These are phyloP conservation scores for Illadopsis cleaveri DNA, from an alignment of 2,113 vertebrate species.

Conservation along the genomic window DNA sequence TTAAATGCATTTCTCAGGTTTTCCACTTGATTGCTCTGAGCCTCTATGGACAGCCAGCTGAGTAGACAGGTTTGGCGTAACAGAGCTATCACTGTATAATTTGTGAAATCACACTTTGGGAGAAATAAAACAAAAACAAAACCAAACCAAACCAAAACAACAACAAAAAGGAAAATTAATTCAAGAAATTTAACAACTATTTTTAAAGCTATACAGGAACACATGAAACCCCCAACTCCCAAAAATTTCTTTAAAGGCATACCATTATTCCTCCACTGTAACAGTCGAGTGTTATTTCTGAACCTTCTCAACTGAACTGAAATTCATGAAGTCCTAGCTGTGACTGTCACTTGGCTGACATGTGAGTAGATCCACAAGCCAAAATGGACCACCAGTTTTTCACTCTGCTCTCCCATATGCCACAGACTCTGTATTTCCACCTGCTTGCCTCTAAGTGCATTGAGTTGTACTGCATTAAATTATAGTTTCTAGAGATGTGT, in stretches of 20 bases:
- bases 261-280: background rate
- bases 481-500: background rate
- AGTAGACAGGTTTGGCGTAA: background rate
- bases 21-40: background rate
- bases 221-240: rapidly evolving
- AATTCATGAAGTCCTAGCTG: background rate
- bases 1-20: background rate
- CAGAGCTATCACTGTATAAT: background rate
- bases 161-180: background rate
- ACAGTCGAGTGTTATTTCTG: background rate
- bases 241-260: background rate
- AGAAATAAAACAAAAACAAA: background rate
- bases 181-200: background rate
- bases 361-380: background rate
- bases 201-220: background rate
- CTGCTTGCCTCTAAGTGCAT: background rate
- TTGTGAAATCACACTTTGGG: background rate
- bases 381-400: background rate
- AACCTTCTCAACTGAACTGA: background rate
- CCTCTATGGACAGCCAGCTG: background rate
- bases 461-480: background rate
- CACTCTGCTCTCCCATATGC: background rate
- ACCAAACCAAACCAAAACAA: too few species aligned
- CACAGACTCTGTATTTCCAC: rapidly evolving
- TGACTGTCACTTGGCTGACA: background rate